Base-by-base conservation (phyloP, 1,140 invertebrate genomes). In the Amphibalanus amphitrite region DNA sequence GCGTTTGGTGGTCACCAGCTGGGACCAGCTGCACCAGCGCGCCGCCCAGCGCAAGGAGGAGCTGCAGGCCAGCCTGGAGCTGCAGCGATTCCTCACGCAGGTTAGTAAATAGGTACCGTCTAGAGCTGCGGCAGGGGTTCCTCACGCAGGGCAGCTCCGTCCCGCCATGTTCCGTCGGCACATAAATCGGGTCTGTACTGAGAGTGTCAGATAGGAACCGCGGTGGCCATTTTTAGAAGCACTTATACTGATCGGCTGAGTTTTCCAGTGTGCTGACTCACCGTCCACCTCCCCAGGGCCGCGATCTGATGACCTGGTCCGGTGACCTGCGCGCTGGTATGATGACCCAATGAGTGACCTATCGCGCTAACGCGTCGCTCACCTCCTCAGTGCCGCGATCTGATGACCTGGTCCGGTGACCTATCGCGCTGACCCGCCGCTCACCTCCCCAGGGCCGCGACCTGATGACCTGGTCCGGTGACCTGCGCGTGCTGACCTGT, bases 251-350 rank as follows among this genome's bases (percentile, higher is more conserved):
- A 86, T 89, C 0, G n/a, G n/a, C n/a, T n/a, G n/a, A n/a, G n/a
- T n/a, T n/a, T n/a, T n/a, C n/a, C n/a, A n/a, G n/a, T n/a, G n/a
- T n/a, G n/a, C n/a, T n/a, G n/a, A n/a, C 38, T 17, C 6, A 74
- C 23, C 47, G 26, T n/a, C n/a, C 72, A 70, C 69, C 47, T 47
- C 71, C 76, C 0, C 74, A 91, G 87, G 90, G 93, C 0, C 85
- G 93, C 73, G 92, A 97, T 79, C 84, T 98, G 69, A 87, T 89
- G 74, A 91, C 87, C 20, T 98, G 95, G 94, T 89, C 92, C 0
- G 85, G 86, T 30, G 87, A 89, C 73, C 80, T 95, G 4, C 86
- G 89, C 59, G 84, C 87, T 17, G 85, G 89, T 25, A 90, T 97
- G 84, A 84, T 85, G 69, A 86, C 89, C 0, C n/a, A n/a, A n/a